A percentile compares a stretch with the other conserved stretches of the same genome.
Conservation (phyloP, 2,113 vertebrate species). For the Chaetodon trifascialis region DNA sequence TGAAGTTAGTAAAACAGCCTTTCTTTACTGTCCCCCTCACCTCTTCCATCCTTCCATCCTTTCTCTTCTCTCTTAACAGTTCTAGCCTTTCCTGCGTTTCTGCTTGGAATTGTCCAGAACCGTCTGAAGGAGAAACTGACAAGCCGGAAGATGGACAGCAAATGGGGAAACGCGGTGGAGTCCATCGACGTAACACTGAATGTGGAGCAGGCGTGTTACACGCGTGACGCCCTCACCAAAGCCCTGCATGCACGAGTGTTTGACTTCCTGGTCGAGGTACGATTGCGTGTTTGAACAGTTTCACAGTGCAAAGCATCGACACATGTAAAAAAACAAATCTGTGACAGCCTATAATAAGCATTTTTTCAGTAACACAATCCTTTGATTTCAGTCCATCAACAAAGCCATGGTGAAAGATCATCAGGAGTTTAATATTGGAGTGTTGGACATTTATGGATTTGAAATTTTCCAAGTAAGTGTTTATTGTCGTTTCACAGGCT, state of each 20-base stretch:
- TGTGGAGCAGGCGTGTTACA: slow-evolving; percentile 97
- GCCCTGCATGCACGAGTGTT: slow-evolving; percentile 95
- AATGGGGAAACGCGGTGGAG: slow-evolving; percentile 94
- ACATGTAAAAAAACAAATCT: not conserved
- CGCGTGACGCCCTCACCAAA: slow-evolving; percentile 95
- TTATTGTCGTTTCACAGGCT: slow-evolving; percentile 2
- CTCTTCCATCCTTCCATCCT: not conserved
- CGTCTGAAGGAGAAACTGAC: slow-evolving; percentile 96
- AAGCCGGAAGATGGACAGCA: slow-evolving; percentile 98
- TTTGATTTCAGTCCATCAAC: slow-evolving; percentile 92
- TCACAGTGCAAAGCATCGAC: not conserved
- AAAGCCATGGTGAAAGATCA: slow-evolving; percentile 97
- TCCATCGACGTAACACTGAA: slow-evolving; percentile 97
- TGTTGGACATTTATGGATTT: slow-evolving; percentile 98
- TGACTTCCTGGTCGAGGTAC: slow-evolving; percentile 95
- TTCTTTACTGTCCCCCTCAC: not conserved
- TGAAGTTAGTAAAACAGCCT: not conserved
- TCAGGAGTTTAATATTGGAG: slow-evolving; percentile 94
- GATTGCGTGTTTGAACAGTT: not conserved
- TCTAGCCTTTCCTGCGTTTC: slow-evolving; percentile 96
- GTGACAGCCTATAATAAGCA: not conserved
- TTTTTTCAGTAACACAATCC: not conserved
- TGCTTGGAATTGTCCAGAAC: slow-evolving; percentile 94
- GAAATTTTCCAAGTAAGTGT: slow-evolving; percentile 96
- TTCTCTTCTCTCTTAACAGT: slow-evolving; percentile 80